These are phyloP conservation scores for Tauraco hartlaubi DNA, from an alignment of 2,797 vertebrate species.

Conservation along the genomic window DNA sequence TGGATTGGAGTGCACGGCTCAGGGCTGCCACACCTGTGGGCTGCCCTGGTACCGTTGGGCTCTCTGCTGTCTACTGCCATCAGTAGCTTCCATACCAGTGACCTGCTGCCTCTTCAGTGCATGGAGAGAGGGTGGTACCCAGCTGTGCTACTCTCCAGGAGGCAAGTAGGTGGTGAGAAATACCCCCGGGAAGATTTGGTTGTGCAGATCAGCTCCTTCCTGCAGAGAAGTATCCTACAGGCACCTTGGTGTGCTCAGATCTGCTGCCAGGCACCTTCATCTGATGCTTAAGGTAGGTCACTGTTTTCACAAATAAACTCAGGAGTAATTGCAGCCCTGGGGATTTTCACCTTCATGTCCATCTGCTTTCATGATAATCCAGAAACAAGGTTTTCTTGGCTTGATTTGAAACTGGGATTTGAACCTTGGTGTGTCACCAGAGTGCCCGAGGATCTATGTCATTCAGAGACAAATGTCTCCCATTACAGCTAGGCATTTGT, in stretches of 20 bases:
- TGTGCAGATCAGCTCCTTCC: not conserved
- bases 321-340: not conserved
- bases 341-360: not conserved
- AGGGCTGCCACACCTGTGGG: not conserved
- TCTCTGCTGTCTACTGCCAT: not conserved
- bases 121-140: not conserved
- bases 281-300: not conserved
- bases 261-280: not conserved
- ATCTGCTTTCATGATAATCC: not conserved
- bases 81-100: fast-evolving
- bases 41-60: too few relatives aligned
- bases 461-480: not conserved
- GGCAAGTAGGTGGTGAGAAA: not conserved
- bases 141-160: fast-evolving
- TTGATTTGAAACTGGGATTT: not conserved
- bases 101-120: not conserved
- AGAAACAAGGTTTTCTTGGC: not conserved
- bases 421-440: not conserved
- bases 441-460: not conserved
- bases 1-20: not conserved
- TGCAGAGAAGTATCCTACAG: not conserved
- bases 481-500: not conserved
- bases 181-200: fast-evolving
- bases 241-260: not conserved
- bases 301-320: not conserved